Percentiles rank a stretch among this genome's conserved stretches.
Evolutionary conservation across 2,888 invertebrate genomes (phyloP).

Genomic region (Epicampocera succincta): DNA sequence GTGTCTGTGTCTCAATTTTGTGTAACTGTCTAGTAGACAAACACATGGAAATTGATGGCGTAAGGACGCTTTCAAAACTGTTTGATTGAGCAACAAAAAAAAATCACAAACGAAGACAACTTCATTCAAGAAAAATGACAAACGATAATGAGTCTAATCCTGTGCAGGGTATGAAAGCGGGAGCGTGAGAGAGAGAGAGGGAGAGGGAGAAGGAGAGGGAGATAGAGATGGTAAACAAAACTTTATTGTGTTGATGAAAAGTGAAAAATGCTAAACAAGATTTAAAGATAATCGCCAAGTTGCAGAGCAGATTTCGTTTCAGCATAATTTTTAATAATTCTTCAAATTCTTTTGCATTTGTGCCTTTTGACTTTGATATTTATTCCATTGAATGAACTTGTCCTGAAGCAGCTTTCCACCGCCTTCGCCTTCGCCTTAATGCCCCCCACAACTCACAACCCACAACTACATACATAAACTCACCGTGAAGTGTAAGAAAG

Average conservation of each 20-base stretch:
- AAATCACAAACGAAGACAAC: constrained; percentile 1
- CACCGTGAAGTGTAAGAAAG: neutral
- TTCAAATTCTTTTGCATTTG: neutral
- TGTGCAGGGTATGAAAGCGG: constrained; percentile 3
- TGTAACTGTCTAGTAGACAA: constrained; percentile 63
- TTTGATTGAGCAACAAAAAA: neutral
- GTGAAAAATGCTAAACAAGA: neutral
- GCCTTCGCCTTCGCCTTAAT: constrained; percentile 1
- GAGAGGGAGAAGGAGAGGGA: too few relatives aligned
- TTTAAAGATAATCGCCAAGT: neutral
- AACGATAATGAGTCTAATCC: constrained; percentile 59
- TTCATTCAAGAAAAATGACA: constrained; percentile 46
- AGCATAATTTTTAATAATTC: too few relatives aligned
- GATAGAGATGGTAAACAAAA: constrained; percentile 22
- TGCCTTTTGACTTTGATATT: constrained; percentile 8
- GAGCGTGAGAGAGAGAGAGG: too few relatives aligned
- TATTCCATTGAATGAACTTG: constrained; percentile 36
- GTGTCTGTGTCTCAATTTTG: constrained; percentile 51
- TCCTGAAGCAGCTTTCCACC: neutral
- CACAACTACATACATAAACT: too few relatives aligned
- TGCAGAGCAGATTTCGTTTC: neutral
- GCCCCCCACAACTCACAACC: neutral
- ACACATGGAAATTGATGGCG: constrained; percentile 49
- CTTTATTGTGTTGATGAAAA: neutral
- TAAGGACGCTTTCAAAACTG: constrained; percentile 22